These are phyloP conservation scores for Eurois occulta DNA, from an alignment of 2,888 invertebrate genomes.

Conservation along the genomic window DNA sequence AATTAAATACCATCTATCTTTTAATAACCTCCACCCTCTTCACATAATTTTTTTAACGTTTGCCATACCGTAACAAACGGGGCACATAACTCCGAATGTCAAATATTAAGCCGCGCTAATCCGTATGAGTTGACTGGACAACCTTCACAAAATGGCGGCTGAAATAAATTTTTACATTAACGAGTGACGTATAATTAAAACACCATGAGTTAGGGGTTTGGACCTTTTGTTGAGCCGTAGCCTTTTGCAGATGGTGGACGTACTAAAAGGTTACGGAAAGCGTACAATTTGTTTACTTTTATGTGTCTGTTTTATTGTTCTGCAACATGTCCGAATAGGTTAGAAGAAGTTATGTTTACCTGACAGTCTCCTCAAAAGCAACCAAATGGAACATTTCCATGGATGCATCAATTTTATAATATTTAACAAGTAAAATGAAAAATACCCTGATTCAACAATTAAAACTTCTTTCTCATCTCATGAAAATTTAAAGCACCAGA, in stretches of 20 bases:
- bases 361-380: neutral
- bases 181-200: slow-evolving; percentile 66
- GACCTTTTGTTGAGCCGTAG: slow-evolving; percentile 21
- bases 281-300: slow-evolving; percentile 3
- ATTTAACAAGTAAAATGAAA: neutral
- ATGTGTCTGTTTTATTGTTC: neutral
- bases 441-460: too few relatives aligned
- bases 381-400: neutral
- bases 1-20: too few relatives aligned
- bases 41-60: neutral
- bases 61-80: slow-evolving; percentile 1
- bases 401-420: too few relatives aligned
- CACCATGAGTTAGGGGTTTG: slow-evolving; percentile 53
- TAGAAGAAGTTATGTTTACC: neutral
- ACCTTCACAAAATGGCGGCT: slow-evolving; percentile 53
- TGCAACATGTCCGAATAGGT: neutral
- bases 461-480: neutral
- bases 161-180: slow-evolving; percentile 65
- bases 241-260: slow-evolving; percentile 25
- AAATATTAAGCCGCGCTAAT: slow-evolving; percentile 38
- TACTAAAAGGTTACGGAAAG: slow-evolving; percentile 15
- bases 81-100: slow-evolving; percentile 27
- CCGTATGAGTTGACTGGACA: slow-evolving; percentile 13
- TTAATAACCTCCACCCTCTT: too few relatives aligned
- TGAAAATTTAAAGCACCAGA: neutral